Evolutionary conservation across 1,140 invertebrate genomes (phyloP).

Genomic region (Ditylenchus dipsaci): DNA sequence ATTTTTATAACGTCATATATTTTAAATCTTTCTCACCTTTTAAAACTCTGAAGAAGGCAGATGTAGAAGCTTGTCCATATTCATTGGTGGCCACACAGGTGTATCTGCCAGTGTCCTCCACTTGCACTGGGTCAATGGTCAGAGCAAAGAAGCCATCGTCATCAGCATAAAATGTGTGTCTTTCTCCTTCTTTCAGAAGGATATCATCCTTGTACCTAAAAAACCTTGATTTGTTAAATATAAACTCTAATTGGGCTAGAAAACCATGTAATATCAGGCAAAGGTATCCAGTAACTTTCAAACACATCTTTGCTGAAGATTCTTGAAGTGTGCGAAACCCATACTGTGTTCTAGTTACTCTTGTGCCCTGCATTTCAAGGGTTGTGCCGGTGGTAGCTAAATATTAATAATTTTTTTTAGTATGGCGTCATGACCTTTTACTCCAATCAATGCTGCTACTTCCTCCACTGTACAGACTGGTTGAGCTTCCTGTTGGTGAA

Average conservation of each 20-base stretch:
- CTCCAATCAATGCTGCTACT: constrained; percentile 55
- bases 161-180: constrained; percentile 71
- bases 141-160: constrained; percentile 81
- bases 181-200: constrained; percentile 70
- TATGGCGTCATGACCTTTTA: constrained; percentile 1
- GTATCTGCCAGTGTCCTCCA: constrained; percentile 81
- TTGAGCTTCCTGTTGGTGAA: constrained; percentile 56
- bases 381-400: constrained; percentile 56
- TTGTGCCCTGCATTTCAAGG: constrained; percentile 57
- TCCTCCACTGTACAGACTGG: constrained; percentile 52
- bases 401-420: constrained; percentile 10
- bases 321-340: constrained; percentile 74
- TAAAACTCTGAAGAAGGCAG: constrained; percentile 55
- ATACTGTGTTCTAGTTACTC: constrained; percentile 61
- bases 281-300: constrained; percentile 84
- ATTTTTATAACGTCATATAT: neutral
- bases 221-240: constrained; percentile 6
- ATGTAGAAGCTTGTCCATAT: constrained; percentile 56
- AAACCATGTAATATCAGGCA: constrained; percentile 77
- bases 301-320: constrained; percentile 87
- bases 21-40: constrained; percentile 27
- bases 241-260: no score
- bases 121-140: constrained; percentile 75
- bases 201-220: constrained; percentile 76
- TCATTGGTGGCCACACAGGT: constrained; percentile 71